Conservation (phyloP, 2,113 vertebrate species). For the Phrynosoma platyrhinos region DNA sequence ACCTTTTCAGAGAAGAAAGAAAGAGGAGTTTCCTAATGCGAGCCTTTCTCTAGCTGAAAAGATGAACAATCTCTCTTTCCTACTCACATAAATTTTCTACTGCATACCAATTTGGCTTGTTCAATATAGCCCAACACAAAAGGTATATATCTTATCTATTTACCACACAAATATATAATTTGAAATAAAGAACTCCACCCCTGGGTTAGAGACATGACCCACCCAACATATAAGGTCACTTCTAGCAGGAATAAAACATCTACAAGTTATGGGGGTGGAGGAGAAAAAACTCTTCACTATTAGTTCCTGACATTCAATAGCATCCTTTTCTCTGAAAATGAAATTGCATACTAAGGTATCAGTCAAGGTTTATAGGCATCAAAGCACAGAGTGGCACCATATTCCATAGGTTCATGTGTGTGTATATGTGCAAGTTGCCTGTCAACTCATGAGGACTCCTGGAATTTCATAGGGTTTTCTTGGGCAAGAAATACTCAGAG, state of each 20-base stretch:
- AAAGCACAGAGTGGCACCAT: background rate
- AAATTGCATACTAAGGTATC: background rate
- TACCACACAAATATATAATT: background rate
- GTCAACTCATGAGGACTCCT: too few species aligned
- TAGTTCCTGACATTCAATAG: background rate
- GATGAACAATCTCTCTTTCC: background rate
- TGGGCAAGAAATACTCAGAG: too few species aligned
- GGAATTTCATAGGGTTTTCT: too few species aligned
- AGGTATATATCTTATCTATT: background rate
- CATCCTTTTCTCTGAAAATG: background rate
- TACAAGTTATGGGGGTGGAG: background rate
- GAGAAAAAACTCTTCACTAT: background rate
- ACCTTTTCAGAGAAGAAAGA: background rate
- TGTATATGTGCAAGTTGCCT: too few species aligned
- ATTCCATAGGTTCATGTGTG: background rate
- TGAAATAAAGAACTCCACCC: background rate
- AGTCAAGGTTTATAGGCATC: background rate
- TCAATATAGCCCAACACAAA: background rate
- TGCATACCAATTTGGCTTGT: background rate
- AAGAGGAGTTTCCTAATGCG: conserved; percentile 40
- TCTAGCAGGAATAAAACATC: too few species aligned
- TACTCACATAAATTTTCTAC: background rate
- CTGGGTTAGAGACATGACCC: background rate
- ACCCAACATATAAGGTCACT: background rate
- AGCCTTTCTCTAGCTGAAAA: conserved; percentile 30